Evolutionary conservation across 1,140 invertebrate genomes (phyloP), one percentile per base, ranked within the genome.

Genomic region (Drosophila littoralis): DNA sequence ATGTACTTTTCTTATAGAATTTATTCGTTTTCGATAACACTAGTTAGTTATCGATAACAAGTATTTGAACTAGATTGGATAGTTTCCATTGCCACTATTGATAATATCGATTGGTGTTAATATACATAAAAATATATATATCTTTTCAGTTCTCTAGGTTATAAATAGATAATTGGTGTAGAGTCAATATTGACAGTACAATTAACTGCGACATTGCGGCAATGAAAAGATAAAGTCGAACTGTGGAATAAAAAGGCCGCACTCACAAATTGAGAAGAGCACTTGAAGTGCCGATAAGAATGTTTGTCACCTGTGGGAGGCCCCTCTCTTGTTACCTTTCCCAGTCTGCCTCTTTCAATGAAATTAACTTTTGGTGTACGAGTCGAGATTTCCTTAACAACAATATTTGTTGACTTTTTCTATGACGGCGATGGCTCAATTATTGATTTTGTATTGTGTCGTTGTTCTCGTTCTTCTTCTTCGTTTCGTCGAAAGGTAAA

Each of bases 291-390:
- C 35, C 8, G 81, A 85, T 83, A 83, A 83, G 77, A 83, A 85
- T 83, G 78, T 83, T 83, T 81, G 77, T 74, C 72, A 77, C 40
- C 75, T 75, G 77, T 52, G 71, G 64, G 38, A 42, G 63, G 68
- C 58, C n/a, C 12, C 40, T 6, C 40, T 15, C 48, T 35, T 42
- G 55, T 17, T 46, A 43, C 15, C 33, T 6, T 48, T 7, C n/a
- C 9, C 40, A n/a, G 35, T 43, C 13, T 7, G n/a, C 33, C 6
- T 12, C 55, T 35, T 40, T 46, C 40, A 77, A 65, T 69, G 67
- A 84, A 89, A 88, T 88, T 88, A 88, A 88, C 68, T 89, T 89
- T 89, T 73, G 54, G 28, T 73, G 80, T 75, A 71, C 43, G 48
- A 75, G 66, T 66, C 32, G 48, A 83, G 79, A 86, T 89, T 86